Percentiles rank a stretch among this genome's conserved stretches.
Evolutionary conservation across 2,113 vertebrate species (phyloP).

Genomic region (Podilymbus podiceps): DNA sequence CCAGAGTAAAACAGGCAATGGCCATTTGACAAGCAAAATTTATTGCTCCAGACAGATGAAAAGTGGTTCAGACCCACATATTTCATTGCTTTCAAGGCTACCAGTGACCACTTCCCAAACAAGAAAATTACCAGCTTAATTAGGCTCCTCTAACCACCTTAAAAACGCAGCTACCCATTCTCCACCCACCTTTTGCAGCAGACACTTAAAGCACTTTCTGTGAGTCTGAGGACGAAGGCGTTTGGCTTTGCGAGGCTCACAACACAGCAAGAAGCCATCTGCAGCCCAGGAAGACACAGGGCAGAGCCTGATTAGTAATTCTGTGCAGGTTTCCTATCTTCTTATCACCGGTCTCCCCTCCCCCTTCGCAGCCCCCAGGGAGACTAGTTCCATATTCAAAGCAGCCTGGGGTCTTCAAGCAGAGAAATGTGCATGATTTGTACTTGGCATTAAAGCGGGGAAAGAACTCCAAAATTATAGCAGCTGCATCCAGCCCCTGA

Average conservation of each 20-base stretch:
- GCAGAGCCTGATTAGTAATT: slow-evolving; percentile 55
- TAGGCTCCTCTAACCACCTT: neutral
- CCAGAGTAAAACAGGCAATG: neutral
- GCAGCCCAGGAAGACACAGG: slow-evolving; percentile 33
- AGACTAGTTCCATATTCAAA: slow-evolving; percentile 68
- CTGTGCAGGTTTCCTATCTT: slow-evolving; percentile 50
- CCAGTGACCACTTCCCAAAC: neutral
- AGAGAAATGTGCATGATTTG: slow-evolving; percentile 70
- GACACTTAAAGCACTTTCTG: neutral
- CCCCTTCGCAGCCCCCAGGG: slow-evolving; percentile 18
- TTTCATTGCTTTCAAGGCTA: neutral
- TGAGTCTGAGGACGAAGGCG: slow-evolving; percentile 4
- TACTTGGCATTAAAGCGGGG: slow-evolving; percentile 51
- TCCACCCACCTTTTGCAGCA: neutral
- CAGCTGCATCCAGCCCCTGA: slow-evolving; percentile 61
- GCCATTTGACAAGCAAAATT: neutral
- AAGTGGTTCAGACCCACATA: neutral
- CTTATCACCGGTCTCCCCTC: slow-evolving; percentile 6
- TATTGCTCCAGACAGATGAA: neutral
- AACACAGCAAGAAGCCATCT: slow-evolving; percentile 49
- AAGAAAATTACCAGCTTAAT: slow-evolving; percentile 4
- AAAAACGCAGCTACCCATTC: neutral
- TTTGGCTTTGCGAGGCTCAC: slow-evolving; percentile 14
- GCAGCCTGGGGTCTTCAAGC: slow-evolving; percentile 66
- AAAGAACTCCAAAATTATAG: slow-evolving; percentile 55